Base-by-base conservation (phyloP, 2,113 vertebrate genomes). In the Pyxicephalus adspersus region DNA sequence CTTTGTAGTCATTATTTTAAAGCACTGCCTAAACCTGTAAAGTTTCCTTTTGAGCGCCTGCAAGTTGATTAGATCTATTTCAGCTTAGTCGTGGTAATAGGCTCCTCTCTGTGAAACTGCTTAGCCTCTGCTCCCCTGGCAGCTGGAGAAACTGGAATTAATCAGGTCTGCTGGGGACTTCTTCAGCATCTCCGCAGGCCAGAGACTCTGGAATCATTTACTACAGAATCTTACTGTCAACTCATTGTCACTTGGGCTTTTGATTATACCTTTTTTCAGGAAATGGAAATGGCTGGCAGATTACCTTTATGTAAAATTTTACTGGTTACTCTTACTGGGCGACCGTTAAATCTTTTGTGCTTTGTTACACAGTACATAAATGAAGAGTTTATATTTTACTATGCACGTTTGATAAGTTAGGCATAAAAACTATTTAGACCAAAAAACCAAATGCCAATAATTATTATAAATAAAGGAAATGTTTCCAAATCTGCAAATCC, bases 151-250 rank as follows among this genome's bases (percentile, higher is more conserved):
- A 95, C 96, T 96, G 95, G 96, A 98, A 99, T 99, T 98, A 98
- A 99, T 99, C 97, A 99, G 96, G 94, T 95, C 97, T 97, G 94
- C 96, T 96, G 96, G 96, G 97, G 98, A 95, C 95, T 94, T 95
- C 95, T 95, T 94, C 93, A 84, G 93, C 94, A 92, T 95, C 95
- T 96, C 96, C 83, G 92, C 96, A 94, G 96, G 96, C 95, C 90
- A 96, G 93, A 93, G 91, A 94, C 96, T 98, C 95, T 94, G 94
- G 94, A 96, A 96, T 99, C 97, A 97, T 97, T 98, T 98, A 96
- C 94, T 94, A 95, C 94, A 95, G 95, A 96, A 96, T 97, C 96
- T 95, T 94, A 97, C 96, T 96, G 97, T 98, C 97, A 98, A 96
- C 93, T 95, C 96, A 95, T 95, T 96, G 96, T 98, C 96, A 97